phyloP scores from a whole-genome alignment of 37 sponge, comb jelly and placozoan species.

The Cliona cf. orientalis region DNA sequence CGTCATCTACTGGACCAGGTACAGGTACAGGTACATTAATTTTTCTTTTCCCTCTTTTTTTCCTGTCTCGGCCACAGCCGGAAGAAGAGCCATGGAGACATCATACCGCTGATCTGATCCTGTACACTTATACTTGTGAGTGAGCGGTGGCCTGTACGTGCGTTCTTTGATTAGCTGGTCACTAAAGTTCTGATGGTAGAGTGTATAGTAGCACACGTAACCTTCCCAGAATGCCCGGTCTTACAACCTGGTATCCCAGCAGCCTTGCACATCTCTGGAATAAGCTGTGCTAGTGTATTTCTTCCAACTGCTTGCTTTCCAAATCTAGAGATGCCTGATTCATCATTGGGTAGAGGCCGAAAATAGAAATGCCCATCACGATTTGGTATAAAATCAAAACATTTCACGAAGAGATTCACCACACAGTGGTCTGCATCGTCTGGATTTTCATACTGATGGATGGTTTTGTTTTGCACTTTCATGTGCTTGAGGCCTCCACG shows the following conservation, averaged over 20 bases:
- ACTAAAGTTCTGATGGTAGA: constrained; percentile 11
- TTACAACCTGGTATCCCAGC: constrained; percentile 30
- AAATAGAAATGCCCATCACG: constrained; percentile 19
- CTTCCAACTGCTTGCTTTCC: constrained; percentile 26
- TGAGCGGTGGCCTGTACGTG: too few species aligned
- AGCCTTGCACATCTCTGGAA: constrained; percentile 36
- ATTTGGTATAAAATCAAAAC: neutral
- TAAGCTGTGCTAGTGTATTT: constrained; percentile 6
- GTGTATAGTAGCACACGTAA: constrained; percentile 32
- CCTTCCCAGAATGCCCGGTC: constrained; percentile 28
- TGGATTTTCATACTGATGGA: constrained; percentile 28
- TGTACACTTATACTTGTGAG: too few species aligned
- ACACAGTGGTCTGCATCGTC: constrained; percentile 35
- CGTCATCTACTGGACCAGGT: too few species aligned
- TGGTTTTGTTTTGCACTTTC: constrained; percentile 21
- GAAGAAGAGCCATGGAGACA: too few species aligned
- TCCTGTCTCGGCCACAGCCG: too few species aligned
- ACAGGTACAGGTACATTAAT: too few species aligned
- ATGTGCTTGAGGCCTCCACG: constrained; percentile 44
- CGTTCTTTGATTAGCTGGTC: too few species aligned
- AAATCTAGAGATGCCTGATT: constrained; percentile 16
- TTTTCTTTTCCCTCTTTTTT: too few species aligned
- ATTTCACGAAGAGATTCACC: constrained; percentile 26
- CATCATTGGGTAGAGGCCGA: constrained; percentile 27
- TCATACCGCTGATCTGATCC: too few species aligned